Evolutionary conservation across 2,113 vertebrate species (phyloP).

Genomic region (Aleadryas rufinucha): DNA sequence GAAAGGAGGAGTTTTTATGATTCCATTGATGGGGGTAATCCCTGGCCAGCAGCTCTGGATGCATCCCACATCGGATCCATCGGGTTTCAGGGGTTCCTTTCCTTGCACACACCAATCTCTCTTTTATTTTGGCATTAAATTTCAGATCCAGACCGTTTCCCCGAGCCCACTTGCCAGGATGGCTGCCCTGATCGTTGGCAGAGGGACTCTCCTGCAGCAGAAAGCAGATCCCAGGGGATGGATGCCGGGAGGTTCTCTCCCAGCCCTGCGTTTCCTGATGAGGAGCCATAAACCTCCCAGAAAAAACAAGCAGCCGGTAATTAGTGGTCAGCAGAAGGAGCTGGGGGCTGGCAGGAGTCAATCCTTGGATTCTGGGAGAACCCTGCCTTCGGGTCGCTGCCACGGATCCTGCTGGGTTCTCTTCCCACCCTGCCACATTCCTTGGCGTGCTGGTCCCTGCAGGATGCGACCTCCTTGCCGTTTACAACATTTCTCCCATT

Average conservation of each 20-base stretch:
- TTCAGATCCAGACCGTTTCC: neutral
- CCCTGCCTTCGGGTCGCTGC: neutral
- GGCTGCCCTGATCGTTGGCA: fast-evolving
- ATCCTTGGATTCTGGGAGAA: neutral
- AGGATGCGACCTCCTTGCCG: neutral
- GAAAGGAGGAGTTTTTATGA: neutral
- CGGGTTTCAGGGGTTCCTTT: neutral
- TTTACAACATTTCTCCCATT: neutral
- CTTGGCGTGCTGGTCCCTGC: neutral
- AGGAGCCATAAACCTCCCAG: neutral
- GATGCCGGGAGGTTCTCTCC: neutral
- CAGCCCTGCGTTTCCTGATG: neutral
- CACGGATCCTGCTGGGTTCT: neutral
- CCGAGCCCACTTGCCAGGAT: neutral
- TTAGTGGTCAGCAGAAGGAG: neutral
- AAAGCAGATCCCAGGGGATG: neutral
- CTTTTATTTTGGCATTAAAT: neutral
- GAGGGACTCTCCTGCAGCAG: fast-evolving
- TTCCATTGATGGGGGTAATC: neutral
- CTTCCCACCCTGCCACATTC: neutral
- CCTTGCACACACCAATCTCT: fast-evolving
- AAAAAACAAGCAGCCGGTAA: neutral
- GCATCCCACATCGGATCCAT: neutral
- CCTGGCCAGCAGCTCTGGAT: neutral
- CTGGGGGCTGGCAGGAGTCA: neutral